These are phyloP conservation scores for Crotophaga sulcirostris DNA, from an alignment of 2,113 vertebrate species.

Conservation along the genomic window DNA sequence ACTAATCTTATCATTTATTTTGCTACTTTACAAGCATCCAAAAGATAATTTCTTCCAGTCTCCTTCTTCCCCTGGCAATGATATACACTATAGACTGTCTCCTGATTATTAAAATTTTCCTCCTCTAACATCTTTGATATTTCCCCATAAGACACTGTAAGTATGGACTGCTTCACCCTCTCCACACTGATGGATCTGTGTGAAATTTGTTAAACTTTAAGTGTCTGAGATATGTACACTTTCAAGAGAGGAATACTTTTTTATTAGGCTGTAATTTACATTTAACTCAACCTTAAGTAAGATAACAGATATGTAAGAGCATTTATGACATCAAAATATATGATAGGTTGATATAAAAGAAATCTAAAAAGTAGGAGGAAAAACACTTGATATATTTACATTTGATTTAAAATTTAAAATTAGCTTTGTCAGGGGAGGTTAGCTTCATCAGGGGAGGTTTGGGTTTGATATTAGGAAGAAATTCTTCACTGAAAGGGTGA, in stretches of 20 bases:
- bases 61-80: background rate
- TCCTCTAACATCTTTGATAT: background rate
- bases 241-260: background rate
- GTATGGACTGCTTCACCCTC: background rate
- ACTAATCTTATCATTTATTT: background rate
- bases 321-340: background rate
- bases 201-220: background rate
- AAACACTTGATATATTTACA: background rate
- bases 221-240: background rate
- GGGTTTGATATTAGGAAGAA: too few species aligned
- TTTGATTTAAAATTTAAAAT: background rate
- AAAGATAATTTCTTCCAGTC: background rate
- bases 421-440: too few species aligned
- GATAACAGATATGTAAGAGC: background rate
- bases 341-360: rapidly evolving
- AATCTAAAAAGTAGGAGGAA: background rate
- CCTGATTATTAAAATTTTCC: background rate
- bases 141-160: background rate
- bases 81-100: background rate
- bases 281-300: background rate
- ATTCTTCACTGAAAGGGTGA: too few species aligned
- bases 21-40: background rate
- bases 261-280: background rate
- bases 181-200: background rate
- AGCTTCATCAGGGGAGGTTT: too few species aligned